These are phyloP conservation scores for Pseudorhiza aurosa DNA, from an alignment of 30 jellyfish, hydroid and myxozoan genomes.

Conservation along the genomic window DNA sequence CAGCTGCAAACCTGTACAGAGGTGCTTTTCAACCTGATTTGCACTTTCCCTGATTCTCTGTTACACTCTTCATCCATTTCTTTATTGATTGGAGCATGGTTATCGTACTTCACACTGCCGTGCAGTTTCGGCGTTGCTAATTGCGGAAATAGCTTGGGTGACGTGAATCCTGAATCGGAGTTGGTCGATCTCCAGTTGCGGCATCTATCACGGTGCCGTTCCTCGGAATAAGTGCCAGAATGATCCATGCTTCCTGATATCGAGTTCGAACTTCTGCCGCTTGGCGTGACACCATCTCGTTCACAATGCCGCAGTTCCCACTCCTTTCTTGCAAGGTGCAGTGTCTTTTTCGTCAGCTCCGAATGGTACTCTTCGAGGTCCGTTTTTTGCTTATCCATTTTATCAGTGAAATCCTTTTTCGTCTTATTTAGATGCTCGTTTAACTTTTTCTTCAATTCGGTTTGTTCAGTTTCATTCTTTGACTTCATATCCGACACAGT, in stretches of 20 bases:
- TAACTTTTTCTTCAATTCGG: conserved; percentile 16
- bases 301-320: conserved; percentile 51
- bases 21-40: neutral
- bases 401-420: conserved; percentile 39
- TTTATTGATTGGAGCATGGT: neutral
- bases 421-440: conserved; percentile 45
- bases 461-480: conserved; percentile 13
- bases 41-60: neutral
- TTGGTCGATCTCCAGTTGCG: neutral
- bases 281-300: neutral
- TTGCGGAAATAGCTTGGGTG: neutral
- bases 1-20: conserved; percentile 5
- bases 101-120: no score
- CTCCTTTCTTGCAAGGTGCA: conserved; percentile 63
- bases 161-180: conserved; percentile 72
- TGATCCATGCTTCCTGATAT: no score
- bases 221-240: no score
- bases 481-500: conserved; percentile 11
- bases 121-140: neutral
- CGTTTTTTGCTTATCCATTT: conserved; percentile 40
- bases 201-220: no score
- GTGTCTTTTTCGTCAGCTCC: conserved; percentile 44
- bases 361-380: conserved; percentile 48
- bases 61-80: neutral
- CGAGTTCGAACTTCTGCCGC: neutral